Percentiles rank a stretch among this genome's conserved stretches.
Conservation (phyloP, 2,797 vertebrate species). For the Furcifer pardalis region DNA sequence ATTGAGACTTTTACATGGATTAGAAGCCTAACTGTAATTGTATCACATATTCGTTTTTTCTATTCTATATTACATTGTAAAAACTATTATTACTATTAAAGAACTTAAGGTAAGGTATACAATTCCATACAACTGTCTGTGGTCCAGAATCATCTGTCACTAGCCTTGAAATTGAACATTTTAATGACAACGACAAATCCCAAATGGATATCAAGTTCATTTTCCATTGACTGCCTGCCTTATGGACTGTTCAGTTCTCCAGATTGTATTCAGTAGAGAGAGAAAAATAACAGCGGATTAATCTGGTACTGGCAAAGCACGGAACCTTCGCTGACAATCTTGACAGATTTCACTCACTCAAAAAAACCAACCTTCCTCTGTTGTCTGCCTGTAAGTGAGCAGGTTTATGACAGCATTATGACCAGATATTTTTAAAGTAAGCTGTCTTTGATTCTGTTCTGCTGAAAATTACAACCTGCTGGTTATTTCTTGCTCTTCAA, state of each 20-base stretch:
- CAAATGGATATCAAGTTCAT: slow-evolving; percentile 9
- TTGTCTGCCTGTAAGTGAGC: slow-evolving; percentile 3
- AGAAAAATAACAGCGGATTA: slow-evolving; percentile 17
- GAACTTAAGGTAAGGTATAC: not conserved
- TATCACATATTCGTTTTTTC: not conserved
- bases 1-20: too few species aligned
- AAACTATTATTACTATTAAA: not conserved
- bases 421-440: not conserved
- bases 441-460: not conserved
- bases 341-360: slow-evolving; percentile 22
- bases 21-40: not conserved
- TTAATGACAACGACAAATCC: not conserved
- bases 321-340: not conserved
- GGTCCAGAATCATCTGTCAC: slow-evolving; percentile 12
- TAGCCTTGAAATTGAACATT: slow-evolving; percentile 10
- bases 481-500: not conserved
- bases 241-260: slow-evolving; percentile 20
- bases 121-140: not conserved
- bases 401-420: not conserved
- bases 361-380: not conserved
- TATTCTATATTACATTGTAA: not conserved
- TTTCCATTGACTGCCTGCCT: slow-evolving; percentile 20
- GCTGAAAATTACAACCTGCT: not conserved
- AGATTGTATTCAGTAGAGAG: slow-evolving; percentile 5
- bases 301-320: slow-evolving; percentile 14